Percentiles rank a stretch among this genome's conserved stretches.
Evolutionary conservation across 2,113 vertebrate genomes (phyloP).

Genomic region (Phalacrocorax brasilianus): DNA sequence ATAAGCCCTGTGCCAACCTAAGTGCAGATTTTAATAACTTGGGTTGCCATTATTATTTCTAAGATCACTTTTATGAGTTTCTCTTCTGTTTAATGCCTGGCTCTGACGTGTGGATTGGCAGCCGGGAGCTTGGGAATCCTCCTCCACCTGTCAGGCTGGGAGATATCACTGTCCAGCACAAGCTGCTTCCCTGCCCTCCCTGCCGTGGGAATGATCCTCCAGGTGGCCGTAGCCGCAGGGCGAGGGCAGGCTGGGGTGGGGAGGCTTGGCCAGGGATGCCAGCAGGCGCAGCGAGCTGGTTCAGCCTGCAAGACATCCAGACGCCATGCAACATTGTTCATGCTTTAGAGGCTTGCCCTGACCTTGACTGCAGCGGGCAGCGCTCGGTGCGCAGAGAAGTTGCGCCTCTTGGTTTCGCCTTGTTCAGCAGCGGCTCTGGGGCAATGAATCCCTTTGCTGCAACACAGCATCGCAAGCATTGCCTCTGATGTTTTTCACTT

Average conservation of each 20-base stretch:
- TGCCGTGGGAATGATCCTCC: rapidly evolving
- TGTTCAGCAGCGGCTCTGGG: neutral
- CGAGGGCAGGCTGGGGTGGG: neutral
- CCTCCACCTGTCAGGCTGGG: neutral
- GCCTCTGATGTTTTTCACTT: neutral
- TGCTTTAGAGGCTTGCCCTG: neutral
- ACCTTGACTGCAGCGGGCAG: neutral
- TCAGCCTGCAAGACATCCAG: neutral
- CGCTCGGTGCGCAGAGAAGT: neutral
- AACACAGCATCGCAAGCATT: neutral
- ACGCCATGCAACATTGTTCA: neutral
- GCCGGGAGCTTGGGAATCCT: neutral
- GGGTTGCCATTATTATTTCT: slow-evolving; percentile 35
- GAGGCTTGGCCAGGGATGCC: neutral
- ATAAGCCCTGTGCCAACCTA: neutral
- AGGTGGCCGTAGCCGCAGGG: rapidly evolving
- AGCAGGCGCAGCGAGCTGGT: neutral
- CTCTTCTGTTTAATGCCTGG: slow-evolving; percentile 23
- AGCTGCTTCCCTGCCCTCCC: neutral
- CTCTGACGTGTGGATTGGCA: neutral
- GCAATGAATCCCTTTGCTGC: neutral
- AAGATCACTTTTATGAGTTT: slow-evolving; percentile 45
- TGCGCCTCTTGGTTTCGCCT: neutral
- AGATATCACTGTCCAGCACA: neutral
- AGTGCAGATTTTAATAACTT: slow-evolving; percentile 46